Base-by-base conservation (phyloP, 1,140 invertebrate species). In the Drosophila insularis region DNA sequence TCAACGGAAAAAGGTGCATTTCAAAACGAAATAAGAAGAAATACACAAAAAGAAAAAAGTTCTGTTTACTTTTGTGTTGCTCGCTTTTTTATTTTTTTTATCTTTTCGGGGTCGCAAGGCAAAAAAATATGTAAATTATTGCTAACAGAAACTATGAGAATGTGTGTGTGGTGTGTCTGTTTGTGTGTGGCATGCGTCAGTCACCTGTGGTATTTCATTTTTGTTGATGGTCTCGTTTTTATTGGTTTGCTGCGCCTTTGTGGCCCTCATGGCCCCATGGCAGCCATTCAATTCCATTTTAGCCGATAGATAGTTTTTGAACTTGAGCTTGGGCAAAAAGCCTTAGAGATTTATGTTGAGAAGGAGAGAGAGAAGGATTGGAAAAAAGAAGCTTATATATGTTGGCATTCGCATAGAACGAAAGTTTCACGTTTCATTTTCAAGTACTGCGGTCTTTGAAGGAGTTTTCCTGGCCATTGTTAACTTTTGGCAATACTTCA, bases 121-220 rank as follows among this genome's bases (percentile, higher is more conserved):
- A 46, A 46, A 32, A 32, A 86, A 87, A 82, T 86, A 86, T 86
- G 82, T 82, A 87, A 86, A 86, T 86, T 87, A 82, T 86, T 56
- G 67, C 71, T 56, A 60, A 59, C 60, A 71, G 65, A 64, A 71
- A 31, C 63, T 56, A 35, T 55, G 23, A 21, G 60, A 65, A 10
- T 50, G 11, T 14, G 32, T 31, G 23, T 64, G 19, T 43, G 50
- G 17, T 53, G 56, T 55, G 53, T 71, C 39, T 63, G 63, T 72
- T 21, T 63, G 53, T 69, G 59, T 81, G 82, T 74, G 81, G 75
- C 75, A 79, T 87, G 84, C 82, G 75, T 89, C 79, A 87, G 79
- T 82, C 82, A 87, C 82, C 82, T 82, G 82, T 55, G 80, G 82
- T 87, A 82, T 86, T 82, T 71, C 75, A 70, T 55, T 76, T 76